Percentiles rank a stretch among this genome's conserved stretches.
phyloP scores from a whole-genome alignment of 2,888 invertebrate species.

The Acanthoscelides obtectus region DNA sequence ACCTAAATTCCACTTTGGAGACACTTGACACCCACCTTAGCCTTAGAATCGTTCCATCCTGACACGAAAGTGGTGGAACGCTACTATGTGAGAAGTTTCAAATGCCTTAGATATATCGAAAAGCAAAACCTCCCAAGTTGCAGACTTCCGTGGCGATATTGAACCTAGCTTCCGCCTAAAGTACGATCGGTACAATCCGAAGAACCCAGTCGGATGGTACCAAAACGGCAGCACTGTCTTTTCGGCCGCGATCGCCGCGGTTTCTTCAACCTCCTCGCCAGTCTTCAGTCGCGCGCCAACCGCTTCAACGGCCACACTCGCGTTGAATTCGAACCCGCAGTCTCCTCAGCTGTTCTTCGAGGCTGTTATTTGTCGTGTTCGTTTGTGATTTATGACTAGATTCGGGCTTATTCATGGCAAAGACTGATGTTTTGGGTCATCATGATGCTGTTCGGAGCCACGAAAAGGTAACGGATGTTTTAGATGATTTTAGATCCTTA shows the following conservation, averaged over 20 bases:
- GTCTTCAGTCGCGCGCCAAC: constrained; percentile 20
- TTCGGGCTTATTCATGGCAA: not conserved
- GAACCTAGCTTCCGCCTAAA: no score
- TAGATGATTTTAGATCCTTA: not conserved
- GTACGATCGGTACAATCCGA: no score
- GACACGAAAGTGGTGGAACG: no score
- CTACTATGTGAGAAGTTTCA: no score
- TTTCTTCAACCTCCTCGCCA: not conserved
- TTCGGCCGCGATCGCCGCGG: not conserved
- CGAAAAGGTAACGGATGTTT: not conserved
- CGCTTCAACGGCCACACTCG: constrained; percentile 26
- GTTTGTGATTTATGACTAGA: not conserved
- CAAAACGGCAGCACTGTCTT: not conserved
- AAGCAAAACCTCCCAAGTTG: no score
- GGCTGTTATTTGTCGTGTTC: not conserved
- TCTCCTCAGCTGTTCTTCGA: not conserved
- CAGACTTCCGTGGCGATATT: no score
- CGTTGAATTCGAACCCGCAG: not conserved
- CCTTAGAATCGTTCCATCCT: no score
- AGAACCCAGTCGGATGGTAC: not conserved
- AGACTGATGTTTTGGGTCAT: not conserved
- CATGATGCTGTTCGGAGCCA: not conserved
- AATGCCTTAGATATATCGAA: no score
- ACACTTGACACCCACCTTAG: no score
- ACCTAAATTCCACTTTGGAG: no score